A percentile compares a stretch with the other conserved stretches of the same genome.
Conservation (phyloP, 2,113 vertebrate genomes). For the Tiliqua scincoides region DNA sequence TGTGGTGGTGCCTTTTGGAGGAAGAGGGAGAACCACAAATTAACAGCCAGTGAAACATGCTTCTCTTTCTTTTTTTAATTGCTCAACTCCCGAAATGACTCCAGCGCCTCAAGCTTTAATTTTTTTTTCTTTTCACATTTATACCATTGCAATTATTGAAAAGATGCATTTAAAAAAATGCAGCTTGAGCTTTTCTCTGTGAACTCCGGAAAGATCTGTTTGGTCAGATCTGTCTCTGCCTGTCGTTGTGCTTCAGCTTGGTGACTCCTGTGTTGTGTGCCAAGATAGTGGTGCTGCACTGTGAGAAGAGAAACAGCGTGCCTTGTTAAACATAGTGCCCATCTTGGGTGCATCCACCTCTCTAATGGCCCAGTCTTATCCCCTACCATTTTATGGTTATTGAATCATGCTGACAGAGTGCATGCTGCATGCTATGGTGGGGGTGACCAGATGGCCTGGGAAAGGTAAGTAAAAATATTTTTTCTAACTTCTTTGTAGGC, state of each 20-base stretch:
- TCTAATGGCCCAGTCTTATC: no score
- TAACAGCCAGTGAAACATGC: conserved; percentile 60
- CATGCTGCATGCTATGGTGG: no score
- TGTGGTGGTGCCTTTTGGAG: conserved; percentile 63
- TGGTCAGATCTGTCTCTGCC: not conserved
- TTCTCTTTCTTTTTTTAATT: conserved; percentile 38
- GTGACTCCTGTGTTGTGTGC: no score
- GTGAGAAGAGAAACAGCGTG: not conserved
- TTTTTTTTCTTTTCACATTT: not conserved
- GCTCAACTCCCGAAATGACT: conserved; percentile 4
- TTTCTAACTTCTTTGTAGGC: no score
- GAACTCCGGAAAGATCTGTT: not conserved
- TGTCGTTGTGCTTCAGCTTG: not conserved
- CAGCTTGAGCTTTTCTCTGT: not conserved
- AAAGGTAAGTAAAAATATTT: no score
- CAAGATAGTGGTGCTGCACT: not conserved
- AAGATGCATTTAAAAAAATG: not conserved
- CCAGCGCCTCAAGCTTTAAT: not conserved
- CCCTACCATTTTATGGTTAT: no score
- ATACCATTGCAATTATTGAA: not conserved
- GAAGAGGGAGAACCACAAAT: conserved; percentile 62
- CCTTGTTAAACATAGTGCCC: not conserved
- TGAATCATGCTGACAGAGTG: no score
- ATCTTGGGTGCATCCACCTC: not conserved
- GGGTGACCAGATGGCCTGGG: no score